Evolutionary conservation across 2,113 vertebrate genomes (phyloP).

Genomic region (Aegithalos caudatus): DNA sequence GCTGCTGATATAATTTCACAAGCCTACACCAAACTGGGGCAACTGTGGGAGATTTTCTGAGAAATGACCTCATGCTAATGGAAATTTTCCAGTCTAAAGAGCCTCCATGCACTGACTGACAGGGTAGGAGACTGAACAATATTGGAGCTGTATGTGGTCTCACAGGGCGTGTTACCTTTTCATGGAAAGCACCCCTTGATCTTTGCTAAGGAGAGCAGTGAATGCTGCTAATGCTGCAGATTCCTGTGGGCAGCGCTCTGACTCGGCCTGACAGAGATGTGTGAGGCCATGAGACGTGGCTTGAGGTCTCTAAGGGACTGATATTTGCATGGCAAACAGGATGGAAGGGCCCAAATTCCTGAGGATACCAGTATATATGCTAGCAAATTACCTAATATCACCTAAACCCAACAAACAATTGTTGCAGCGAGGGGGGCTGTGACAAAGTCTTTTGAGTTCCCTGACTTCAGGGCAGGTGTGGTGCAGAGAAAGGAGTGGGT

Average conservation of each 20-base stretch:
- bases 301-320: neutral
- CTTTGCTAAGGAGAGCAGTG: neutral
- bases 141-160: neutral
- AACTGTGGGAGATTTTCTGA: neutral
- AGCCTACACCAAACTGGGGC: neutral
- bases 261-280: fast-evolving
- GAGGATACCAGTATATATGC: neutral
- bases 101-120: neutral
- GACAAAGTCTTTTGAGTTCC: too few species aligned
- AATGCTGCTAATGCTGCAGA: neutral
- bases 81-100: neutral
- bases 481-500: too few species aligned
- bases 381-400: neutral
- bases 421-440: too few species aligned
- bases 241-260: neutral
- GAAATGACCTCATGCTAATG: neutral
- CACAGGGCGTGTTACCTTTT: neutral
- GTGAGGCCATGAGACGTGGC: neutral
- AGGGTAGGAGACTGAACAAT: neutral
- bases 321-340: neutral
- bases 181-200: neutral
- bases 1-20: neutral
- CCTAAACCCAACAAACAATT: neutral
- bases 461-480: too few species aligned
- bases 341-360: neutral